Conservation (phyloP, 2,888 invertebrate species). For the Zygothrica quintamaculata region DNA sequence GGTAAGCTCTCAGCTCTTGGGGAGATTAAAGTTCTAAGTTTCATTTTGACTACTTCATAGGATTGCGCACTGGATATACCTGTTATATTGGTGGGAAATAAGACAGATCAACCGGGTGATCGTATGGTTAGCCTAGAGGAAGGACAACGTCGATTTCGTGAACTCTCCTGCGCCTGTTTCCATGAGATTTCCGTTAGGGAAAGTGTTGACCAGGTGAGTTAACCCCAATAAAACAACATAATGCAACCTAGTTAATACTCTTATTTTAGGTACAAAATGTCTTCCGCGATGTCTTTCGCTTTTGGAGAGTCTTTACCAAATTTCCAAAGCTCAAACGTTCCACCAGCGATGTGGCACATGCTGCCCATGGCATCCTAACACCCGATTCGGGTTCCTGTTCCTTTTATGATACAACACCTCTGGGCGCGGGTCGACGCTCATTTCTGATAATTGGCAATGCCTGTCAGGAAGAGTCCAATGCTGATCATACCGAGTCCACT, state of each 20-base stretch:
- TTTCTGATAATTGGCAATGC: constrained; percentile 86
- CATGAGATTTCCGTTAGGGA: constrained; percentile 94
- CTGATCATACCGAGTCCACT: constrained; percentile 87
- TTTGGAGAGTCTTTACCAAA: constrained; percentile 90
- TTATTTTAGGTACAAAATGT: constrained; percentile 88
- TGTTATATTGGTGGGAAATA: constrained; percentile 93
- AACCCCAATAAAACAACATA: neutral
- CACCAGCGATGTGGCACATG: constrained; percentile 86
- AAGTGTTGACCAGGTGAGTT: constrained; percentile 90
- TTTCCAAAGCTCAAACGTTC: constrained; percentile 88
- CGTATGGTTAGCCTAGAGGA: constrained; percentile 92
- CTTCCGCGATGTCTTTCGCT: constrained; percentile 90
- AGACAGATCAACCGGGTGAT: constrained; percentile 91
- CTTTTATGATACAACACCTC: constrained; percentile 83
- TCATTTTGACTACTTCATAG: constrained; percentile 79
- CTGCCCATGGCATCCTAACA: constrained; percentile 85
- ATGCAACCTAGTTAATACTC: constrained; percentile 24
- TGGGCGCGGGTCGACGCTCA: constrained; percentile 80
- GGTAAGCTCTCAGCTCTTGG: constrained; percentile 84
- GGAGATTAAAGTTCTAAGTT: neutral
- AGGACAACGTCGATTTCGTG: constrained; percentile 90
- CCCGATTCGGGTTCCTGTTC: constrained; percentile 85
- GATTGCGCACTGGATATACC: constrained; percentile 89
- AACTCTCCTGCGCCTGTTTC: constrained; percentile 92
- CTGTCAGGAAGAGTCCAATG: constrained; percentile 86